Percentiles rank a stretch among this genome's conserved stretches.
These are phyloP conservation scores for Agrypnus murinus DNA, from an alignment of 2,888 invertebrate species.

Conservation along the genomic window DNA sequence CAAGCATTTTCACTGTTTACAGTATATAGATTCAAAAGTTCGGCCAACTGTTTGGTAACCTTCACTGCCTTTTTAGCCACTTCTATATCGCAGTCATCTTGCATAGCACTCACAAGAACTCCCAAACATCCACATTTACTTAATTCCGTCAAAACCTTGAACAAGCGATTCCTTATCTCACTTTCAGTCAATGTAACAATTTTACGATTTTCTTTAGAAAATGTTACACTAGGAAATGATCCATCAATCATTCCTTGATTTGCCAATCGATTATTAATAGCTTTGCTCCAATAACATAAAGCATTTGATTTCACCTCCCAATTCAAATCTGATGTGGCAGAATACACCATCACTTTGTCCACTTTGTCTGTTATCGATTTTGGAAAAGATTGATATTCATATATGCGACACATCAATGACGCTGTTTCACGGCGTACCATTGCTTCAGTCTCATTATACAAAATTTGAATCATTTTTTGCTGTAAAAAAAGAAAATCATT, in stretches of 20 bases:
- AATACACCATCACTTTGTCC: conserved; percentile 79
- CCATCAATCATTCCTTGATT: conserved; percentile 92
- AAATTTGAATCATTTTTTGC: conserved; percentile 74
- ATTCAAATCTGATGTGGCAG: conserved; percentile 82
- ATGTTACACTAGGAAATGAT: conserved; percentile 84
- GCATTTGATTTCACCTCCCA: conserved; percentile 88
- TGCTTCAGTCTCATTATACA: conserved; percentile 83
- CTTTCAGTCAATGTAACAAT: conserved; percentile 82
- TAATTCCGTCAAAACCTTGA: conserved; percentile 76
- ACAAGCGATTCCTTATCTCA: conserved; percentile 79
- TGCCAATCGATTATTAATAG: conserved; percentile 78
- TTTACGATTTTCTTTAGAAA: conserved; percentile 85
- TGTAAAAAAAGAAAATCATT: conserved; percentile 53
- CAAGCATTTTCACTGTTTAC: conserved; percentile 67
- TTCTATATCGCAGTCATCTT: conserved; percentile 82
- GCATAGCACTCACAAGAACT: conserved; percentile 78
- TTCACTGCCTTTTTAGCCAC: conserved; percentile 78
- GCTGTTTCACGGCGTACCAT: conserved; percentile 85
- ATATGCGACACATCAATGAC: conserved; percentile 78
- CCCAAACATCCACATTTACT: conserved; percentile 81
- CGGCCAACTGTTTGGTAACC: conserved; percentile 74
- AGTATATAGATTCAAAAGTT: conserved; percentile 75
- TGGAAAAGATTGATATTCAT: conserved; percentile 78
- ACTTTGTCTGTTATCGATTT: conserved; percentile 74
- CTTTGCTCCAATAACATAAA: conserved; percentile 82